Conservation (phyloP, 2,797 vertebrate species). For the Sardinella longiceps region DNA sequence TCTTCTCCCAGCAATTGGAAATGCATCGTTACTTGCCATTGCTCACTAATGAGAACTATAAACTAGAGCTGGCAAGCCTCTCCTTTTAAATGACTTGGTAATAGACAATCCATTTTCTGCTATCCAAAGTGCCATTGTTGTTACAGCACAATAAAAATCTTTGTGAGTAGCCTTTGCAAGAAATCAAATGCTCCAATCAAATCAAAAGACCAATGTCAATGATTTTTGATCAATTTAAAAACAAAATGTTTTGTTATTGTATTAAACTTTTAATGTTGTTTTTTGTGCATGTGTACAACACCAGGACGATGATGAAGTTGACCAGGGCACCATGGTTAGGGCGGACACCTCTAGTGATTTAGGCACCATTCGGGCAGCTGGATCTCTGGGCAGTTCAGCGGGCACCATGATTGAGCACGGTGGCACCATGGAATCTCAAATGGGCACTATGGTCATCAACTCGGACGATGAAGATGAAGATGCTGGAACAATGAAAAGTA, state of each 20-base stretch:
- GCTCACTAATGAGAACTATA: neutral
- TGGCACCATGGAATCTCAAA: slow-evolving; percentile 80
- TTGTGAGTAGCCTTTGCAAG: neutral
- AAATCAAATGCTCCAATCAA: neutral
- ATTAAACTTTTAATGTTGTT: neutral
- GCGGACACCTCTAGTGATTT: slow-evolving; percentile 70
- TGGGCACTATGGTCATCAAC: slow-evolving; percentile 97
- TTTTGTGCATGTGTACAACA: neutral
- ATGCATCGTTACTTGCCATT: neutral
- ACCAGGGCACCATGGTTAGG: slow-evolving; percentile 93
- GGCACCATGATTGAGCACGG: slow-evolving; percentile 85
- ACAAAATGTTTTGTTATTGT: neutral
- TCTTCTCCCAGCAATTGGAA: neutral
- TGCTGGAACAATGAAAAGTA: slow-evolving; percentile 95
- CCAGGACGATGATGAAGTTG: slow-evolving; percentile 93
- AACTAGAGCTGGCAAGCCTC: neutral
- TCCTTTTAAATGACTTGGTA: neutral
- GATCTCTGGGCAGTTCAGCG: slow-evolving; percentile 71
- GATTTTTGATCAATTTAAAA: neutral
- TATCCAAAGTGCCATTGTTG: neutral
- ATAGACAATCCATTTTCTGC: neutral
- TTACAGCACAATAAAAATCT: neutral
- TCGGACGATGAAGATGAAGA: slow-evolving; percentile 83
- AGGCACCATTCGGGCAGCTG: slow-evolving; percentile 82
- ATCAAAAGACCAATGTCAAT: too few relatives aligned